Evolutionary conservation across 2,888 invertebrate species (phyloP).

Genomic region (Rhagonycha lutea): DNA sequence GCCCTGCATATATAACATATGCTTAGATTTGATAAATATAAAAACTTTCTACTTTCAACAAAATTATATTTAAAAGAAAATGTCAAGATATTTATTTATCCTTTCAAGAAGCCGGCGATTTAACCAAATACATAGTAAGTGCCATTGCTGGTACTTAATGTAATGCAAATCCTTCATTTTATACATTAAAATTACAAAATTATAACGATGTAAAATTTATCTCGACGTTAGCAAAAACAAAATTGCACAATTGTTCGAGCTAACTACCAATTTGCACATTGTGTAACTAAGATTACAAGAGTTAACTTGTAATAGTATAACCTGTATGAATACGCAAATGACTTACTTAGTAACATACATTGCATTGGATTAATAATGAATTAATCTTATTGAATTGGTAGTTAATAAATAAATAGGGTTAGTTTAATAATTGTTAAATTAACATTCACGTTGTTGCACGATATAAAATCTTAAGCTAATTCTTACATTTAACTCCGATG

Average conservation of each 20-base stretch:
- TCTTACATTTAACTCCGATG: too few species aligned
- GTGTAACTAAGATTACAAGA: conserved; percentile 14
- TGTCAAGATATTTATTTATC: too few species aligned
- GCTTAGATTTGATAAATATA: too few species aligned
- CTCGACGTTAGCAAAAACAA: neutral
- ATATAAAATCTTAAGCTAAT: too few species aligned
- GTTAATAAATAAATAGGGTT: neutral
- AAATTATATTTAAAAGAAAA: too few species aligned
- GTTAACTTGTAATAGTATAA: neutral
- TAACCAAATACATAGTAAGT: too few species aligned
- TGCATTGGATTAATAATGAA: neutral
- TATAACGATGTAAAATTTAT: neutral
- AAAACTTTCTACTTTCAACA: too few species aligned
- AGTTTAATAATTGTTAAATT: neutral
- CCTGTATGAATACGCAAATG: neutral
- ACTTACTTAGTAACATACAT: neutral
- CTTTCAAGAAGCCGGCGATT: too few species aligned
- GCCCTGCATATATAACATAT: too few species aligned
- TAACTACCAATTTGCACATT: conserved; percentile 12
- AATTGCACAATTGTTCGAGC: neutral
- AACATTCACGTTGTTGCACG: neutral
- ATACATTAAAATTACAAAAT: neutral
- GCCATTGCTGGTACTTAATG: too few species aligned
- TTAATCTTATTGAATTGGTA: neutral
- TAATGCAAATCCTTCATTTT: neutral